Evolutionary conservation across 2,888 invertebrate species (phyloP).

Genomic region (Lasioglossum figueresi): DNA sequence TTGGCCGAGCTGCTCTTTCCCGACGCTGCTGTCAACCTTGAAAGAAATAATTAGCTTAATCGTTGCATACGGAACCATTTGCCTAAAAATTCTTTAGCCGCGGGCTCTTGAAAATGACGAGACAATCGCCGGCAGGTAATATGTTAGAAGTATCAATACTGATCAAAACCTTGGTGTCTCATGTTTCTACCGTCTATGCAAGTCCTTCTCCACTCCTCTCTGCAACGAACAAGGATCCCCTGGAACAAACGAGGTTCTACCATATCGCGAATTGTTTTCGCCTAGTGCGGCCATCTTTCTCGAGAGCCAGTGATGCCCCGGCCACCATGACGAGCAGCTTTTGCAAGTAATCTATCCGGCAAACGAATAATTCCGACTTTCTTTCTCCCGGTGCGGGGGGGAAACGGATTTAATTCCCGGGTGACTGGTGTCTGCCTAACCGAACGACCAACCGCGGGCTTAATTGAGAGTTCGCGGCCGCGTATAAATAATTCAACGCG

Average conservation of each 20-base stretch:
- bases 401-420: constrained; percentile 18
- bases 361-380: background rate
- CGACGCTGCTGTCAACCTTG: background rate
- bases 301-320: background rate
- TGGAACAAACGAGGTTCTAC: background rate
- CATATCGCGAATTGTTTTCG: background rate
- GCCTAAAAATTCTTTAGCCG: background rate
- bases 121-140: background rate
- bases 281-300: background rate
- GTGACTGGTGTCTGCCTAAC: background rate
- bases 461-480: constrained; percentile 23
- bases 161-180: too few relatives aligned
- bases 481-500: constrained; percentile 50
- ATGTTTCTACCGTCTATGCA: background rate
- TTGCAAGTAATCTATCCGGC: constrained; percentile 3
- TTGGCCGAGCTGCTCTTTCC: background rate
- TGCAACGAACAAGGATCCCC: background rate
- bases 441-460: constrained; percentile 1
- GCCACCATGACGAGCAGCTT: background rate
- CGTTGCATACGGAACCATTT: too few relatives aligned
- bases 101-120: background rate
- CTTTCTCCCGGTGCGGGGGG: background rate
- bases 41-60: background rate
- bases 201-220: background rate
- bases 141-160: background rate